Conservation (phyloP, 2,888 invertebrate genomes). For the Lycocerus yunnanus region DNA sequence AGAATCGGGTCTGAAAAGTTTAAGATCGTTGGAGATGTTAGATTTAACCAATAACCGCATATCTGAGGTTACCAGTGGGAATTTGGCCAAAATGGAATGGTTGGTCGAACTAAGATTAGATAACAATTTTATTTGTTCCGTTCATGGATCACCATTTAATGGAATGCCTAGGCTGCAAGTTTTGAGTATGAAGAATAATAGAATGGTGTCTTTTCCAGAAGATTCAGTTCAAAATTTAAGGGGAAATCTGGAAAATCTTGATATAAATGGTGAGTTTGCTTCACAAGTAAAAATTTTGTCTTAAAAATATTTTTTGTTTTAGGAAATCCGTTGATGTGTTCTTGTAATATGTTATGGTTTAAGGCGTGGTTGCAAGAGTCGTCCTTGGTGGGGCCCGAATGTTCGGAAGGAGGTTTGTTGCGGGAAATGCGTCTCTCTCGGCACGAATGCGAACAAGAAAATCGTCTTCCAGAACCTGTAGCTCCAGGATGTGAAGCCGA, state of each 20-base stretch:
- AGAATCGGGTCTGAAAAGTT: constrained; percentile 72
- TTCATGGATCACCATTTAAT: constrained; percentile 80
- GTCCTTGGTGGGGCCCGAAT: constrained; percentile 74
- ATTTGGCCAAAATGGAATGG: constrained; percentile 80
- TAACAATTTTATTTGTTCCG: constrained; percentile 80
- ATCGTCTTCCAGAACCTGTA: constrained; percentile 59
- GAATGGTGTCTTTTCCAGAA: constrained; percentile 74
- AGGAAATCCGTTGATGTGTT: constrained; percentile 85
- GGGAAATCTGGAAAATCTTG: constrained; percentile 80
- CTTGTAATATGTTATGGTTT: constrained; percentile 82
- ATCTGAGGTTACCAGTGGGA: constrained; percentile 66
- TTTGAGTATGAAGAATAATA: constrained; percentile 77
- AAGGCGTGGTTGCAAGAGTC: constrained; percentile 81
- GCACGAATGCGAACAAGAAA: constrained; percentile 65
- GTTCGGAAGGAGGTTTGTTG: constrained; percentile 78
- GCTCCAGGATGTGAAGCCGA: constrained; percentile 74
- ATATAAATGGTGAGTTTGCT: constrained; percentile 73
- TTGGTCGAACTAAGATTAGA: constrained; percentile 85
- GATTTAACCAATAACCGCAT: constrained; percentile 83
- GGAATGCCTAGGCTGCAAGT: constrained; percentile 84
- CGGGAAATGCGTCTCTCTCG: constrained; percentile 73
- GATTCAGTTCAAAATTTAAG: constrained; percentile 74
- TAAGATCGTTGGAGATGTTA: constrained; percentile 80
- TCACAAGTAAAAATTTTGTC: not conserved
- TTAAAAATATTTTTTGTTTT: constrained; percentile 20